Conservation (phyloP, 2,113 vertebrate species). For the Ptilonorhynchus violaceus region DNA sequence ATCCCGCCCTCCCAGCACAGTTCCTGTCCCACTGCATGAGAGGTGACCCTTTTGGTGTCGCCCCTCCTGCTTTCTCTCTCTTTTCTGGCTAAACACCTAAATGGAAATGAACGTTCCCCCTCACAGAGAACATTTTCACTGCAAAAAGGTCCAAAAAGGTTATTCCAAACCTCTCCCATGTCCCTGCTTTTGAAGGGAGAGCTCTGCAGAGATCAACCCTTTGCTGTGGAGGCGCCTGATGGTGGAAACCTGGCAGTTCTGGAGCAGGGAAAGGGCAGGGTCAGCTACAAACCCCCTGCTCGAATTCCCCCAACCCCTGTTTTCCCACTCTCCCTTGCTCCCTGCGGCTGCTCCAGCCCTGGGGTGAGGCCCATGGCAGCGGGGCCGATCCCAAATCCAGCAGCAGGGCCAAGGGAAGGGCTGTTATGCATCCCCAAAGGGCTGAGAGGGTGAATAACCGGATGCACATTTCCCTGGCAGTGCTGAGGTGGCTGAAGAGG, state of each 20-base stretch:
- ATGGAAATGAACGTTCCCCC: not conserved
- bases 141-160: not conserved
- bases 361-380: fast-evolving
- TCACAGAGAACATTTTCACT: not conserved
- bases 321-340: not conserved
- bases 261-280: not conserved
- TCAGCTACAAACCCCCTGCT: not conserved
- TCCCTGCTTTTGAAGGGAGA: not conserved
- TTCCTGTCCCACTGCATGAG: fast-evolving
- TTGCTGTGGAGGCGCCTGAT: not conserved
- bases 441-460: not conserved
- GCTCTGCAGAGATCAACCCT: not conserved
- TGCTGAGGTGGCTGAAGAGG: not conserved
- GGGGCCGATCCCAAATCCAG: not conserved
- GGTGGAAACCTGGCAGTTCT: not conserved
- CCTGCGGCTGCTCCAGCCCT: not conserved
- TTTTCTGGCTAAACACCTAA: not conserved
- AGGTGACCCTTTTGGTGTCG: not conserved
- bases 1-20: not conserved
- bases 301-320: not conserved
- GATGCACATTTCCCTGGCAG: not conserved
- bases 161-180: not conserved
- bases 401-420: not conserved
- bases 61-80: not conserved
- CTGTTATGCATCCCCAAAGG: not conserved